Evolutionary conservation across 2,888 invertebrate genomes (phyloP).

Genomic region (Perizoma affinitatum): DNA sequence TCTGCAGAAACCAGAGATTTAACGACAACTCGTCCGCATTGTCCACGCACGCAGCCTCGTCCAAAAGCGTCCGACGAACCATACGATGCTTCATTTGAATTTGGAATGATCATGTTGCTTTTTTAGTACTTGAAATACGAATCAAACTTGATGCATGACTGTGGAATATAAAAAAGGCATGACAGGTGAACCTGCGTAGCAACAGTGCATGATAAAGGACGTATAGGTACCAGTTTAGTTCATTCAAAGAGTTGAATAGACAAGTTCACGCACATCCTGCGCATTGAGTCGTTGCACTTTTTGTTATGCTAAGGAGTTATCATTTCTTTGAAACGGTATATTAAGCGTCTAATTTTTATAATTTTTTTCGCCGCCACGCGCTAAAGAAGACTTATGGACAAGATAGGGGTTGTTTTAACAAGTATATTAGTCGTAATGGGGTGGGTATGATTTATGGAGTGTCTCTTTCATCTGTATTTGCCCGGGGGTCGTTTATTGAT

Average conservation of each 20-base stretch:
- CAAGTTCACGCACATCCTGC: conserved; percentile 68
- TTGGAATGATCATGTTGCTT: conserved; percentile 41
- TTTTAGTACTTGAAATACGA: conserved; percentile 10
- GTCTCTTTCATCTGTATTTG: conserved; percentile 79
- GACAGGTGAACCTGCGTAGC: conserved; percentile 71
- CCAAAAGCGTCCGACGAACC: conserved; percentile 60
- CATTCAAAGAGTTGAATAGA: conserved; percentile 57
- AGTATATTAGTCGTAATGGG: conserved; percentile 80
- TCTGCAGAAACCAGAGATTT: conserved; percentile 78
- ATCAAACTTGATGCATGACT: conserved; percentile 8
- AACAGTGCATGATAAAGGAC: conserved; percentile 51
- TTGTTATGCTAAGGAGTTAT: conserved; percentile 80
- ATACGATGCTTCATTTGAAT: conserved; percentile 76
- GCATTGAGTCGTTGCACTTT: conserved; percentile 62
- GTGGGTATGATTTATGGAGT: conserved; percentile 79
- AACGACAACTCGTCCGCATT: conserved; percentile 79
- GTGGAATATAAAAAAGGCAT: conserved; percentile 19
- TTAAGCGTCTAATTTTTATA: conserved; percentile 68
- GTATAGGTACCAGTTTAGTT: conserved; percentile 30
- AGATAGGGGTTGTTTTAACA: conserved; percentile 83
- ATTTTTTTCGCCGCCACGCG: conserved; percentile 63
- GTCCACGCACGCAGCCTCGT: conserved; percentile 73
- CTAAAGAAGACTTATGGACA: conserved; percentile 64
- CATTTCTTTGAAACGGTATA: conserved; percentile 60
- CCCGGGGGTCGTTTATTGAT: conserved; percentile 74